Evolutionary conservation across 1,140 invertebrate genomes (phyloP).

Genomic region (Drosophila nebulosa): DNA sequence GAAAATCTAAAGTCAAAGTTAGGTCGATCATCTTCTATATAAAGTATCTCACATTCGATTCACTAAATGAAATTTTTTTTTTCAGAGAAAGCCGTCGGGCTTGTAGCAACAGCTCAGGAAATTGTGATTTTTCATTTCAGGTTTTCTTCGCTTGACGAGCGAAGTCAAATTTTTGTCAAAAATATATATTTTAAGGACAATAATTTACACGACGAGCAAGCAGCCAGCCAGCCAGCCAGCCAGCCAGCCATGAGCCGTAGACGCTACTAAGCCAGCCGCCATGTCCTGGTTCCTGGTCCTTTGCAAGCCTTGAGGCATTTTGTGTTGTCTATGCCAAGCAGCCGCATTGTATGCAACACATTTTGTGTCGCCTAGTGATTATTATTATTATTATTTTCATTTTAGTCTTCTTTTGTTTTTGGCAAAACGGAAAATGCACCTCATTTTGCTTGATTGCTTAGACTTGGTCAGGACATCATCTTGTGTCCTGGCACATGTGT

Average conservation of each 20-base stretch:
- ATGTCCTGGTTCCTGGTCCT: not conserved
- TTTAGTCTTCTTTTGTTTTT: not conserved
- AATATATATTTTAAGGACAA: constrained; percentile 66
- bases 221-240: constrained; percentile 5
- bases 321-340: constrained; percentile 32
- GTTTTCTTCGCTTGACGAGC: constrained; percentile 32
- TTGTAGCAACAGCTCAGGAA: constrained; percentile 63
- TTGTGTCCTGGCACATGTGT: constrained; percentile 55
- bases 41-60: not conserved
- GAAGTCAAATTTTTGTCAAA: constrained; percentile 71
- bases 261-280: not conserved
- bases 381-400: constrained; percentile 49
- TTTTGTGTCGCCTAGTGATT: constrained; percentile 73
- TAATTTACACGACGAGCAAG: constrained; percentile 67
- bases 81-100: constrained; percentile 41
- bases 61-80: constrained; percentile 2
- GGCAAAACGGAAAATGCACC: constrained; percentile 49
- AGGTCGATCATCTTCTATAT: too few species aligned
- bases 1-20: too few species aligned
- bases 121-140: constrained; percentile 76
- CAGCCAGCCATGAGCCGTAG: not conserved
- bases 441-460: constrained; percentile 71
- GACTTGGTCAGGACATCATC: constrained; percentile 26
- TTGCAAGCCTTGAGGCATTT: constrained; percentile 27
- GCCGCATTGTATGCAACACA: constrained; percentile 74